These are phyloP conservation scores for Ptilonorhynchus violaceus DNA, from an alignment of 2,113 vertebrate genomes.

Conservation along the genomic window DNA sequence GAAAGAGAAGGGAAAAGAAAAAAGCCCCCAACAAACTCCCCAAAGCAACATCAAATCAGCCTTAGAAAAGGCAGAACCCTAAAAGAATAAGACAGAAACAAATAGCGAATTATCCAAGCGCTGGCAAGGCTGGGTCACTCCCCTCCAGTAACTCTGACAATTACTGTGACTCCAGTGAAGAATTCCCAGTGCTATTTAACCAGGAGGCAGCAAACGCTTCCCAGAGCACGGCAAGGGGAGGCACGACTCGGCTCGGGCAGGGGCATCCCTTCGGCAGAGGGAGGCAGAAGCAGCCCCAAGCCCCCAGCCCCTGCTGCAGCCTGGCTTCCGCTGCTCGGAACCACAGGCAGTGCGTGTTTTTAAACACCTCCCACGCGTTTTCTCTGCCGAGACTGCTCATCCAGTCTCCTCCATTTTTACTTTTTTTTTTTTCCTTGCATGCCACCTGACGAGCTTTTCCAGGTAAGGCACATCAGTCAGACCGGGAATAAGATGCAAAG, in stretches of 20 bases:
- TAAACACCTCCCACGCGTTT: conserved; percentile 18
- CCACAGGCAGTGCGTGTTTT: conserved; percentile 40
- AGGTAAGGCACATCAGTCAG: not conserved
- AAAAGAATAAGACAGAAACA: not conserved
- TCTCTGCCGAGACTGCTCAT: conserved; percentile 20
- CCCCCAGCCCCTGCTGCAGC: not conserved
- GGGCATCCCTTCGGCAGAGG: not conserved
- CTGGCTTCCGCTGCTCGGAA: not conserved
- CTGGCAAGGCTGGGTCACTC: not conserved
- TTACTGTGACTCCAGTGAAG: not conserved
- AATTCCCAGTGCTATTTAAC: not conserved
- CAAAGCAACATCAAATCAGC: not conserved
- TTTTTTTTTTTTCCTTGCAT: not conserved
- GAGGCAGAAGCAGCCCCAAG: not conserved
- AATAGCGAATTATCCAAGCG: not conserved
- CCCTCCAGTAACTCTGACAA: not conserved
- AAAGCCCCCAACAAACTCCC: not conserved
- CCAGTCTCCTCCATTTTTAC: not conserved
- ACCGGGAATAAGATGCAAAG: not conserved
- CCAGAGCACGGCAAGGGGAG: not conserved
- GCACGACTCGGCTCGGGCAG: not conserved
- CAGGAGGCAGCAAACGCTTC: not conserved
- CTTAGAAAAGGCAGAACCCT: not conserved
- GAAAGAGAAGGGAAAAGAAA: rapidly evolving
- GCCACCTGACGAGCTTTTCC: conserved; percentile 10